Percentiles rank a stretch among this genome's conserved stretches.
phyloP scores from a whole-genome alignment of 2,797 vertebrate genomes.

The Gobionotothen gibberifrons region DNA sequence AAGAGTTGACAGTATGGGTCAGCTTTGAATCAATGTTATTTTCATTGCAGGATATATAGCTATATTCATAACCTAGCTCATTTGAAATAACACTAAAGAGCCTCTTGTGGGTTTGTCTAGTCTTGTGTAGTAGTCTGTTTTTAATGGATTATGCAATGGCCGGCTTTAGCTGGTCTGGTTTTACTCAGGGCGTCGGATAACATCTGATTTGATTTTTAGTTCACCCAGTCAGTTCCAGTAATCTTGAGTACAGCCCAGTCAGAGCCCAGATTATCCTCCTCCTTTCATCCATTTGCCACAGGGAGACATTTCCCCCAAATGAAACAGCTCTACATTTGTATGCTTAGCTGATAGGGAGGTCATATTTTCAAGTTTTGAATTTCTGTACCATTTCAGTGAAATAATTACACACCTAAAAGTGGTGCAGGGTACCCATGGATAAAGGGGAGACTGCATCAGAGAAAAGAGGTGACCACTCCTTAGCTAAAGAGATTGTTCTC shows the following conservation, averaged over 20 bases:
- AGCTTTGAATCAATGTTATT: conserved; percentile 43
- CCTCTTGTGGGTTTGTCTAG: conserved; percentile 24
- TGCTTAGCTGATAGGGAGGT: conserved; percentile 61
- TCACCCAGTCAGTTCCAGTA: conserved; percentile 43
- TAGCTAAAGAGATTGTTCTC: conserved; percentile 37
- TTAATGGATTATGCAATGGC: conserved; percentile 30
- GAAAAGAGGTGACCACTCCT: conserved; percentile 50
- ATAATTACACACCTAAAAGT: conserved; percentile 58
- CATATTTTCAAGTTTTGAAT: conserved; percentile 54
- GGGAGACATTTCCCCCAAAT: conserved; percentile 41
- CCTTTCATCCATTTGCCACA: conserved; percentile 28
- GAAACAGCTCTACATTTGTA: conserved; percentile 58
- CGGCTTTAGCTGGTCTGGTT: conserved; percentile 27
- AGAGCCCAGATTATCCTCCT: conserved; percentile 34
- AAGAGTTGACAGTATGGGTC: conserved; percentile 21
- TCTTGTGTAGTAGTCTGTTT: conserved; percentile 31
- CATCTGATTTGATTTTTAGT: conserved; percentile 45
- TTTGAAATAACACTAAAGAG: conserved; percentile 19
- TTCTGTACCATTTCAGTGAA: conserved; percentile 28
- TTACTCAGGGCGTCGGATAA: conserved; percentile 41
- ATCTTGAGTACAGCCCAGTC: conserved; percentile 24
- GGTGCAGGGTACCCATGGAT: conserved; percentile 34
- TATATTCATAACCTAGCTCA: conserved; percentile 22
- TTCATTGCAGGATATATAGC: conserved; percentile 30
- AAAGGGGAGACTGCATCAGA: conserved; percentile 10